A percentile compares a stretch with the other conserved stretches of the same genome.
Evolutionary conservation across 2,797 vertebrate genomes (phyloP).

Genomic region (Anguilla marmorata): DNA sequence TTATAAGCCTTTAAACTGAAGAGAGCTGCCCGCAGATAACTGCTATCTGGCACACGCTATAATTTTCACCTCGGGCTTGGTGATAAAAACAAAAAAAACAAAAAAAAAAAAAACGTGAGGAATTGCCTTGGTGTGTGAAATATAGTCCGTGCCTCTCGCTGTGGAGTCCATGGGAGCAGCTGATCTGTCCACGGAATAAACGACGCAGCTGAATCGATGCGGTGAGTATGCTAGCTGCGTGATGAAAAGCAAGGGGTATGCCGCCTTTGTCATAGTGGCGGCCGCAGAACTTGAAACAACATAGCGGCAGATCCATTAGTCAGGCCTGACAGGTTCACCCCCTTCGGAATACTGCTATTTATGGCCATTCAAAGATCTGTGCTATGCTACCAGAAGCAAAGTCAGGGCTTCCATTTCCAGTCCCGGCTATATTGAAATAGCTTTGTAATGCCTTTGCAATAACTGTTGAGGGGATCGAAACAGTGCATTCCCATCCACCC

Average conservation of each 20-base stretch:
- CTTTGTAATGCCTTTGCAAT: background rate
- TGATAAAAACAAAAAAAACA: background rate
- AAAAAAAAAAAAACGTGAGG: background rate
- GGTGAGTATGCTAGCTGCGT: background rate
- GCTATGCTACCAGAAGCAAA: background rate
- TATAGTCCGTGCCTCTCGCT: background rate
- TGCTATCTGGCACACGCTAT: background rate
- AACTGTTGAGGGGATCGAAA: background rate
- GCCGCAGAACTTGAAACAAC: background rate
- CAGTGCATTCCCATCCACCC: background rate
- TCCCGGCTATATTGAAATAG: background rate
- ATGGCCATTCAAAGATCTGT: conserved; percentile 16
- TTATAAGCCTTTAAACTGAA: background rate
- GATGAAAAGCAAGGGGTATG: background rate
- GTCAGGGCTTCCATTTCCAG: conserved; percentile 19
- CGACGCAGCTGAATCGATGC: background rate
- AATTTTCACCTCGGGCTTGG: background rate
- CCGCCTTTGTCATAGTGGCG: background rate
- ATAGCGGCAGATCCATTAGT: conserved; percentile 15
- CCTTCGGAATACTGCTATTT: conserved; percentile 8
- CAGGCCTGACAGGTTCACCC: conserved; percentile 26
- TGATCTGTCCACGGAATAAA: background rate
- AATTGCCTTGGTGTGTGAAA: background rate
- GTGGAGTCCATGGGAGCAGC: background rate
- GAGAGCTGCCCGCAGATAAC: background rate